Conservation (phyloP, 2,113 vertebrate species). For the Stegastes partitus region DNA sequence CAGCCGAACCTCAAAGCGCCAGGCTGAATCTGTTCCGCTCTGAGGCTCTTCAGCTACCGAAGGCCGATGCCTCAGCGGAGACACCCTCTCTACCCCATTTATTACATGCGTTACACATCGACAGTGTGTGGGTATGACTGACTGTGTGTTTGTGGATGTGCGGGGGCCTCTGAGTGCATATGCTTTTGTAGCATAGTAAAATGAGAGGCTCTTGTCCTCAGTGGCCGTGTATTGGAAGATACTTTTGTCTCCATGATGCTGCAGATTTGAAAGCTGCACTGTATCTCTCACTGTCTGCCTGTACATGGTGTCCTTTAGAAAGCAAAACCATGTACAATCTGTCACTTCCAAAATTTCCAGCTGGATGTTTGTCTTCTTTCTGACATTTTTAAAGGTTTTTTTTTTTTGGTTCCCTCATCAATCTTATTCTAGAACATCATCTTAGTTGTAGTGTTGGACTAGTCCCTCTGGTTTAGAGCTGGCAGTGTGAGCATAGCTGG, state of each 20-base stretch:
- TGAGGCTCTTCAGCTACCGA: constrained; percentile 61
- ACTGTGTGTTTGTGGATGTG: constrained; percentile 29
- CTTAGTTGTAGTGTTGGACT: background rate
- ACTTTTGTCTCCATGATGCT: constrained; percentile 37
- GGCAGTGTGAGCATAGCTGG: constrained; percentile 11
- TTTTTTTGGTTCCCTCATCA: background rate
- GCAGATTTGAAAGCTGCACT: constrained; percentile 38
- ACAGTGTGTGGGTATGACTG: constrained; percentile 40
- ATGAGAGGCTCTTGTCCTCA: constrained; percentile 34
- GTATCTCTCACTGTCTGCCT: background rate
- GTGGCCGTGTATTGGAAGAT: constrained; percentile 18
- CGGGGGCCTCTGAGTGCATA: constrained; percentile 16
- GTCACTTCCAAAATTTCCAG: background rate
- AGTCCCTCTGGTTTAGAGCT: constrained; percentile 18
- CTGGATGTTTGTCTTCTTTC: background rate
- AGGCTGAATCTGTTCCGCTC: constrained; percentile 71
- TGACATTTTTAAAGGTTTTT: background rate
- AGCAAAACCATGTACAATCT: background rate
- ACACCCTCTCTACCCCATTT: constrained; percentile 45
- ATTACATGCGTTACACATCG: constrained; percentile 49
- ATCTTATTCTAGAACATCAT: background rate
- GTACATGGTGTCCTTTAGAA: background rate
- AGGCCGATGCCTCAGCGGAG: constrained; percentile 54
- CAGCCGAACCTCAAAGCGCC: constrained; percentile 73
- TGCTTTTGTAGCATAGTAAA: constrained; percentile 51